A percentile compares a stretch with the other conserved stretches of the same genome.
These are phyloP conservation scores for Adrianichthys oophorus DNA, from an alignment of 2,797 vertebrate genomes.

Conservation along the genomic window DNA sequence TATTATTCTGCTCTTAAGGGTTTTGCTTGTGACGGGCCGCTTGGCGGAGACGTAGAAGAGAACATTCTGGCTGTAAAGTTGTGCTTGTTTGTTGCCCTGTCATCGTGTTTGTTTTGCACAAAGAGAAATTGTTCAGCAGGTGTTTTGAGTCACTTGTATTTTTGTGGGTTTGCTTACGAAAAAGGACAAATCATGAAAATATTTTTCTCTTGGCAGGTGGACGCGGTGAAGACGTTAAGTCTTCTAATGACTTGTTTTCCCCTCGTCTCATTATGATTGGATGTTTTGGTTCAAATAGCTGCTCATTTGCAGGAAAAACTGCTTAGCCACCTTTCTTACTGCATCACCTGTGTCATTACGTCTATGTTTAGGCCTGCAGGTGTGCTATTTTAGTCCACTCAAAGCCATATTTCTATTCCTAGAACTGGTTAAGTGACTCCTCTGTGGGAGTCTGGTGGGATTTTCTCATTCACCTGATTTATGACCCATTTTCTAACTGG, in stretches of 20 bases:
- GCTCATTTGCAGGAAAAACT: slow-evolving; percentile 42
- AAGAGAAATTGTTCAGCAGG: slow-evolving; percentile 10
- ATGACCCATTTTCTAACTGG: slow-evolving; percentile 19
- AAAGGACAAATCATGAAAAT: slow-evolving; percentile 55
- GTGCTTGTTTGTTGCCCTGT: slow-evolving; percentile 32
- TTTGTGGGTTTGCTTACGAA: slow-evolving; percentile 42
- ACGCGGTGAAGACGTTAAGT: slow-evolving; percentile 35
- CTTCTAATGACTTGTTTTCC: slow-evolving; percentile 53
- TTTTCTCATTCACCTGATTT: slow-evolving; percentile 27
- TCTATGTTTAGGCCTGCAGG: slow-evolving; percentile 52
- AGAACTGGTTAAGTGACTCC: slow-evolving; percentile 19
- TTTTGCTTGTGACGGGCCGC: slow-evolving; percentile 47
- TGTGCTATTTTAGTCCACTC: slow-evolving; percentile 50
- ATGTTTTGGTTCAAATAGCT: slow-evolving; percentile 42
- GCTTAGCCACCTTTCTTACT: slow-evolving; percentile 38
- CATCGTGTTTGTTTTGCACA: slow-evolving; percentile 28
- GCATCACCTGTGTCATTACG: slow-evolving; percentile 46
- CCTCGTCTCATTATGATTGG: slow-evolving; percentile 42
- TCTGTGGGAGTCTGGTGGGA: slow-evolving; percentile 26
- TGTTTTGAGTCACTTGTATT: slow-evolving; percentile 49
- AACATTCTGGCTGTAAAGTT: slow-evolving; percentile 8
- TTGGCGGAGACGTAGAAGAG: slow-evolving; percentile 12
- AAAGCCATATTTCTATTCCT: slow-evolving; percentile 30
- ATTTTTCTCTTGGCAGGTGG: slow-evolving; percentile 45
- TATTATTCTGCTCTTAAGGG: slow-evolving; percentile 68